Evolutionary conservation across 2,888 invertebrate genomes (phyloP).

Genomic region (Micoletzkya japonica): DNA sequence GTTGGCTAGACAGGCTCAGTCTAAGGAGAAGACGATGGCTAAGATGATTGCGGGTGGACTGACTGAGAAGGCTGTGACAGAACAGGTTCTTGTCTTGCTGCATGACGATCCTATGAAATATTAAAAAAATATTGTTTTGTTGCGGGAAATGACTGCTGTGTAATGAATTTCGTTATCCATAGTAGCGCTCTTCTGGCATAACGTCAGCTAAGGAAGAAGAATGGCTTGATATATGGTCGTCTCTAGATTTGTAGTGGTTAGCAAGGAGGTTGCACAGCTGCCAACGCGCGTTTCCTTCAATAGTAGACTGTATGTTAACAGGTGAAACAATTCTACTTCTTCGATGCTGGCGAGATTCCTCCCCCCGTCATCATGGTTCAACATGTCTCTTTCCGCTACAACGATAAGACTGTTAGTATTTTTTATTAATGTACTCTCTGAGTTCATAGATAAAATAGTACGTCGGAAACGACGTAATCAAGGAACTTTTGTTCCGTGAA

Average conservation of each 20-base stretch:
- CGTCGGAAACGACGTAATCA: no score
- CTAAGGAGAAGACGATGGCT: conserved; percentile 96
- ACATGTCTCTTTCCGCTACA: conserved; percentile 93
- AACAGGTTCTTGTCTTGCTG: no score
- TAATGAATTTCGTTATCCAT: background rate
- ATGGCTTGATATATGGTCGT: no score
- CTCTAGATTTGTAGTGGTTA: no score
- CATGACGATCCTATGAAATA: no score
- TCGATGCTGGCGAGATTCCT: conserved; percentile 89
- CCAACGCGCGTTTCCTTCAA: no score
- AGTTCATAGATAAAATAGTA: no score
- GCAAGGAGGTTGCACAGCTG: no score
- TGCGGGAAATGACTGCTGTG: background rate
- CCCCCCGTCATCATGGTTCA: conserved; percentile 99
- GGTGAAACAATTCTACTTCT: conserved; percentile 90
- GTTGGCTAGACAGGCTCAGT: conserved; percentile 95
- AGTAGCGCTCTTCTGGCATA: background rate
- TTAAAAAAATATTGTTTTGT: no score
- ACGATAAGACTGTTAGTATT: conserved; percentile 56
- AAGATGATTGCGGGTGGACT: conserved; percentile 98
- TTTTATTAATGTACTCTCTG: no score
- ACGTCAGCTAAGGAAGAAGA: background rate
- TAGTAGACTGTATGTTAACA: conserved; percentile 46
- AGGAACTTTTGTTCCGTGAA: background rate
- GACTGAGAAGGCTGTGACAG: conserved; percentile 86